Evolutionary conservation across 1,140 invertebrate species (phyloP), one percentile per base, ranked within the genome.

Genomic region (Colletes gigas): DNA sequence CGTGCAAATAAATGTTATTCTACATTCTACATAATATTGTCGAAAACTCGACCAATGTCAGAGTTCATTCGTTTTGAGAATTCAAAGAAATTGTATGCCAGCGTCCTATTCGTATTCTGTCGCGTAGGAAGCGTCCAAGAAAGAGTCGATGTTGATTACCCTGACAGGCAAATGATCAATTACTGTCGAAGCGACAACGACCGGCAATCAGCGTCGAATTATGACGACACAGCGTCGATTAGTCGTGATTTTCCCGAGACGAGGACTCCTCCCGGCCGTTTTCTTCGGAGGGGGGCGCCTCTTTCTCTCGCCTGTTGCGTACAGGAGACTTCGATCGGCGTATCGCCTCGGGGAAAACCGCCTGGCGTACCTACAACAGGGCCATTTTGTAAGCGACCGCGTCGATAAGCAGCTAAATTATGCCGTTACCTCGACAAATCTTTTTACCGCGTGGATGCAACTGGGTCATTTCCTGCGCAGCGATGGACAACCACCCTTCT

Each of bases 141-240:
- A 50, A 50, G 50, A 50, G 50, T 50, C 50, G 50, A 50, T 10
- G 50, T 50, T 68, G 71, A 82, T 82, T 82, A 82, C 67, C 60
- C 77, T 70, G 69, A 83, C 81, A 82, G 72, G 81, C 69, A 73
- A 76, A 72, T 78, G 82, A 84, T 82, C 70, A 78, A 77, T 78
- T 77, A 72, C n/a, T 30, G 55, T 60, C 62, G 70, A 0, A 70
- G 55, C 79, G 57, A 84, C 70, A 83, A 81, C 85, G 82, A 84
- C 86, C 68, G 79, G 74, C 44, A 69, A 82, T 82, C 81, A 73
- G 59, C 68, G 41, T 65, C 76, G 79, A 81, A 82, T 85, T 82
- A 78, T 83, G 83, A 82, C 81, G 83, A 72, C 82, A 88, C 86
- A 83, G 85, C 83, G 41, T 17, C 67, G 50, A 69, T 54, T 69